Evolutionary conservation across 2,888 invertebrate species (phyloP), one percentile per base, ranked within the genome.

Genomic region (Fragum sueziense): DNA sequence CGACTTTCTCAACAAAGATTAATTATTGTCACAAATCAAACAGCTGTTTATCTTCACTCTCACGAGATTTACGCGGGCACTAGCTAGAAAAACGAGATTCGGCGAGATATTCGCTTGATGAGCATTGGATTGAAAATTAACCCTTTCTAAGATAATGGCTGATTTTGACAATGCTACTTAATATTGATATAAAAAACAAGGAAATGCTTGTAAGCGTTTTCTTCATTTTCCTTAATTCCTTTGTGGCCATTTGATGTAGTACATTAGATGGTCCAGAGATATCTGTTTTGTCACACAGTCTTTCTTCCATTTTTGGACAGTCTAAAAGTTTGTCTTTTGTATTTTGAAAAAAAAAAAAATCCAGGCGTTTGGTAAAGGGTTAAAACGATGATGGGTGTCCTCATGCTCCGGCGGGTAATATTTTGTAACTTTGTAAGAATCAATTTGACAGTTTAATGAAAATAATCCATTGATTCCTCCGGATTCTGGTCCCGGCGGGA

Each of bases 361-460:
- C n/a, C n/a, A n/a, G n/a, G n/a, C n/a, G n/a, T n/a, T n/a, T n/a
- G n/a, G n/a, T n/a, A n/a, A n/a, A n/a, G n/a, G n/a, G n/a, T n/a
- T n/a, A 80, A 83, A 83, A 83, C 79, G 80, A 80, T 83, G 79
- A 83, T 83, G 79, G 74, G 75, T 71, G 27, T 70, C 14, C 76
- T 73, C 70, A 73, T 80, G 80, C 80, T 78, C 80, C 69, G 76
- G 57, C 71, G 78, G 80, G 76, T 78, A 76, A 84, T 80, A 84
- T 84, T 84, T 80, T 80, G 80, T 79, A 84, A 80, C 80, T 70
- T 76, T 78, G 74, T 72, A 80, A 80, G 83, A 84, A 84, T 84
- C 80, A 84, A 84, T 84, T 84, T 84, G 83, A 84, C 83, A 84
- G 80, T 77, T 84, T 84, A 84, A 84, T 84, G 83, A 80, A 80